Base-by-base conservation (phyloP, 1,140 invertebrate species). In the Meteorus sp. region DNA sequence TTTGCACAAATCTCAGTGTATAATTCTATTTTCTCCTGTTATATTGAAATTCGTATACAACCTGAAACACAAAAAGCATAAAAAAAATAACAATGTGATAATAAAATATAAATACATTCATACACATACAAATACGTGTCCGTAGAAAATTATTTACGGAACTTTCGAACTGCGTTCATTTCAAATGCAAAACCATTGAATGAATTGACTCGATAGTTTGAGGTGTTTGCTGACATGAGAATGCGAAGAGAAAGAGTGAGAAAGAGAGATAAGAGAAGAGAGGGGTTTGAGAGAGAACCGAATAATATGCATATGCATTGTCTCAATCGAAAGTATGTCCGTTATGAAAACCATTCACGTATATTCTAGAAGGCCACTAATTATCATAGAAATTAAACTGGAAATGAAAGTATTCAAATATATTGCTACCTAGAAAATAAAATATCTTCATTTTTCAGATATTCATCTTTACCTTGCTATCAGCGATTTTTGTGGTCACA, bases 361-460 rank as follows among this genome's bases (percentile, higher is more conserved):
- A 33, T 52, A 31, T 17, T 37, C 44, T 51, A 55, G n/a, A 48
- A 55, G 22, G 33, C 39, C 45, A 53, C 7, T 54, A 54, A 54
- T 58, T 54, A 62, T 48, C 55, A 54, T 58, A 54, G 15, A 48
- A 50, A 60, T 44, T 44, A 27, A 20, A 47, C 9, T n/a, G 31
- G 17, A 37, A 56, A 48, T 37, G 47, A 43, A 45, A 56, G 39
- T 20, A n/a, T 15, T n/a, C n/a, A n/a, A n/a, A n/a, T n/a, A n/a
- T n/a, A n/a, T n/a, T n/a, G n/a, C n/a, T 37, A 29, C 11, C 19
- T 6, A 31, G 29, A 19, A 55, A 15, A 25, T 59, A 29, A 33
- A 33, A 45, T 33, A 7, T 15, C 57, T 52, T 41, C 41, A 43
- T 58, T 20, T 65, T 71, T 54, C 63, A 79, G 77, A 50, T 68